Percentiles rank a stretch among this genome's conserved stretches.
phyloP scores from a whole-genome alignment of 2,113 vertebrate genomes.

The Hucho hucho region DNA sequence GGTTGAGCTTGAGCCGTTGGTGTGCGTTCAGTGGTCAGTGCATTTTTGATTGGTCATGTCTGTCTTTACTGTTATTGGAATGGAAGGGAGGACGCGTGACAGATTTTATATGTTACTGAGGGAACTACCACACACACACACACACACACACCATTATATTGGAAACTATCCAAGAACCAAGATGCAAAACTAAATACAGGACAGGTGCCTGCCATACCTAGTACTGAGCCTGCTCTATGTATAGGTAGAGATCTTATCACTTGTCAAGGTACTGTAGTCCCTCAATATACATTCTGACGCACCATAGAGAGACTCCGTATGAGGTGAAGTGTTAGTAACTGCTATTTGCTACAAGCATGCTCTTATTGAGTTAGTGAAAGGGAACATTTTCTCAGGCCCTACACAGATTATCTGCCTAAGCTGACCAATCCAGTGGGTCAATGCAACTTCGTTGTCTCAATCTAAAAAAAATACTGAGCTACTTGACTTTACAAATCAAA shows the following conservation, averaged over 20 bases:
- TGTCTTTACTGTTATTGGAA: not conserved
- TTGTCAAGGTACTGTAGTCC: no score
- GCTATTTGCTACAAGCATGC: not conserved
- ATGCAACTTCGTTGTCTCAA: conserved; percentile 27
- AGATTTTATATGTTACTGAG: not conserved
- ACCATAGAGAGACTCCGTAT: not conserved
- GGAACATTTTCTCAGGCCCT: not conserved
- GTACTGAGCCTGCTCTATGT: not conserved
- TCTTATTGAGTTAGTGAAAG: not conserved
- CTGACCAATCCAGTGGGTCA: conserved; percentile 7
- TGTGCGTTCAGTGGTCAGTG: not conserved
- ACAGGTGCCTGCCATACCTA: not conserved
- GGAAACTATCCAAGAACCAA: not conserved
- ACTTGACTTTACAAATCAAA: not conserved
- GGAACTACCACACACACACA: not conserved
- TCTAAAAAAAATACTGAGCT: not conserved
- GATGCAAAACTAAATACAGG: conserved; percentile 11
- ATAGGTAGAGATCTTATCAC: not conserved
- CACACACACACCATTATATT: not conserved
- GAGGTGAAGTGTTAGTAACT: not conserved
- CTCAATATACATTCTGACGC: not conserved
- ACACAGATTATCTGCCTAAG: conserved; percentile 10
- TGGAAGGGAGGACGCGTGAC: no score
- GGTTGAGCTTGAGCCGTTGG: not conserved
- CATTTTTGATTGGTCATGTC: not conserved